Percentiles rank a stretch among this genome's conserved stretches.
phyloP scores from a whole-genome alignment of 1,140 invertebrate species.

The Oedothorax gibbosus region DNA sequence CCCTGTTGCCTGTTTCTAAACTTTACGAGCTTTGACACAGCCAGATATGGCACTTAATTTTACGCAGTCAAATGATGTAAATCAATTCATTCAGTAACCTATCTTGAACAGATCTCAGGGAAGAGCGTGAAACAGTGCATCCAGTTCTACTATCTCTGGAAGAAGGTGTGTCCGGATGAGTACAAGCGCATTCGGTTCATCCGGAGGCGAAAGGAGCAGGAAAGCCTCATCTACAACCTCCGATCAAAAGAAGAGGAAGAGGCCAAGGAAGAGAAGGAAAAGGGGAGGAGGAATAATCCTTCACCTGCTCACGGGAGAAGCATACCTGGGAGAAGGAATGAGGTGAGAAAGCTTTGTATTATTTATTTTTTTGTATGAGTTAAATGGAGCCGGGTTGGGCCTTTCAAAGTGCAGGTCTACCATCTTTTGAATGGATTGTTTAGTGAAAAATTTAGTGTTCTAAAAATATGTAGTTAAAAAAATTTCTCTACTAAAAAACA shows the following conservation, averaged over 20 bases:
- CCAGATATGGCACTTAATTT: too few species aligned
- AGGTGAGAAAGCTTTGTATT: not conserved
- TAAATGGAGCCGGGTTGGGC: too few species aligned
- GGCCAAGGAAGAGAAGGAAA: slow-evolving; percentile 37
- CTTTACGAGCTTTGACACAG: too few species aligned
- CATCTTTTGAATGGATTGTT: too few species aligned
- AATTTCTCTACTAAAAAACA: too few species aligned
- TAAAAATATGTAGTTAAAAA: too few species aligned
- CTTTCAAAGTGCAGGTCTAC: too few species aligned
- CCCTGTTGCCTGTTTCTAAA: too few species aligned
- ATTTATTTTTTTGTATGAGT: too few species aligned
- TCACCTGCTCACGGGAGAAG: not conserved
- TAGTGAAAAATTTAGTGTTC: too few species aligned
- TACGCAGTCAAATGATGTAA: too few species aligned
- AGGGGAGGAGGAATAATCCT: not conserved
- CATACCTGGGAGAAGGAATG: slow-evolving; percentile 3
- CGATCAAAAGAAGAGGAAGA: slow-evolving; percentile 64
- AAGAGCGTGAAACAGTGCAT: slow-evolving; percentile 95
- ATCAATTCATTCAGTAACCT: not conserved
- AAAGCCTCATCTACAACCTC: slow-evolving; percentile 67
- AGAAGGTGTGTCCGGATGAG: slow-evolving; percentile 91
- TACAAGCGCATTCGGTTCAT: slow-evolving; percentile 76
- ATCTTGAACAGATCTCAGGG: slow-evolving; percentile 73
- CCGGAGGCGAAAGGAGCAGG: slow-evolving; percentile 69
- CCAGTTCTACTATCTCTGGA: slow-evolving; percentile 99